These are phyloP conservation scores for Peromyscus nudipes DNA, from an alignment of 2,797 vertebrate species.

Conservation along the genomic window DNA sequence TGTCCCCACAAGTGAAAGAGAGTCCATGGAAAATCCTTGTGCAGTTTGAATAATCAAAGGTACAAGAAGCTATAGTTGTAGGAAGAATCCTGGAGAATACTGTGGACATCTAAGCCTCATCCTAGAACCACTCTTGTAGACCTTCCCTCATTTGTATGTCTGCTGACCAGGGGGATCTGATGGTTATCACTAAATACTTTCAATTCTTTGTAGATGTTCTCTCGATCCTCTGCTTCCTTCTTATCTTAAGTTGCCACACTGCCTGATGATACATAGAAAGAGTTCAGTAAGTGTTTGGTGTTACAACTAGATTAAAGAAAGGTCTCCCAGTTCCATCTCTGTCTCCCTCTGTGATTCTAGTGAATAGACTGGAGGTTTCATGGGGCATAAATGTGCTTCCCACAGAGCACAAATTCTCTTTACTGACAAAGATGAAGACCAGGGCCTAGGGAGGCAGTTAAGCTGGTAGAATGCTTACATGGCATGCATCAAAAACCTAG, in stretches of 20 bases:
- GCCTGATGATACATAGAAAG: background rate
- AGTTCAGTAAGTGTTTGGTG: background rate
- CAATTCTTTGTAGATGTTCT: background rate
- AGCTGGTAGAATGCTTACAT: background rate
- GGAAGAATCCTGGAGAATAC: background rate
- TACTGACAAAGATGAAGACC: background rate
- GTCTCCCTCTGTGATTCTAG: too few relatives aligned
- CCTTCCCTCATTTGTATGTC: background rate
- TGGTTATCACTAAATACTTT: background rate
- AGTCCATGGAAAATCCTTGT: background rate
- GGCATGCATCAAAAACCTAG: background rate
- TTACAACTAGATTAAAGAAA: background rate
- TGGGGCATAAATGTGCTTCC: background rate
- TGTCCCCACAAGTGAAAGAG: background rate
- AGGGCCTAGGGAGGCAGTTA: background rate
- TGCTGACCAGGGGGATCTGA: background rate
- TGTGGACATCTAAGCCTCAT: background rate
- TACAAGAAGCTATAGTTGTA: background rate
- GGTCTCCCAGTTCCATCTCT: background rate
- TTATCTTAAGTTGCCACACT: background rate
- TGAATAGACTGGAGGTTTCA: background rate
- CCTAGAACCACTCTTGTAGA: background rate
- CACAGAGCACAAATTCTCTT: background rate
- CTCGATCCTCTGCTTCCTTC: background rate
- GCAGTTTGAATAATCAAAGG: background rate